A percentile compares a stretch with the other conserved stretches of the same genome.
phyloP scores from a whole-genome alignment of 2,888 invertebrate genomes.

The Xiphydria camelus region DNA sequence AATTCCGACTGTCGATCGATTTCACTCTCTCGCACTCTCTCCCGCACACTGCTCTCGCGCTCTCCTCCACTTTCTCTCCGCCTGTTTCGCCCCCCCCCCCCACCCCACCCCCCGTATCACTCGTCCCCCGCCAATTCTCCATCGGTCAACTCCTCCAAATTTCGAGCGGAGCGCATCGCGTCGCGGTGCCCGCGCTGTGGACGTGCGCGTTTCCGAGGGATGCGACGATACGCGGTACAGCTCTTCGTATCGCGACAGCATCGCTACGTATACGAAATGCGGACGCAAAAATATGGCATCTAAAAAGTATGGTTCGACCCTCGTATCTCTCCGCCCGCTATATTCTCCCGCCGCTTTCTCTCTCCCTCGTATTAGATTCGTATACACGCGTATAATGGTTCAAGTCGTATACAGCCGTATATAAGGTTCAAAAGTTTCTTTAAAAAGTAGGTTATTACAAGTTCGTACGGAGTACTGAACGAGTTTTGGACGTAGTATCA shows the following conservation, averaged over 20 bases:
- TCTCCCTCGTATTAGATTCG: conserved; percentile 20
- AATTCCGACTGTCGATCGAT: conserved; percentile 35
- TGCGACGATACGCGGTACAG: too few relatives aligned
- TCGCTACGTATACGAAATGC: conserved; percentile 2
- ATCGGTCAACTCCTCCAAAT: background rate
- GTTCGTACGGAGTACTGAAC: conserved; percentile 16
- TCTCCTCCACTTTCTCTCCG: conserved; percentile 12
- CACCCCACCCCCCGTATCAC: background rate
- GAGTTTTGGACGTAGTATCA: conserved; percentile 1
- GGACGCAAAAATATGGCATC: conserved; percentile 1
- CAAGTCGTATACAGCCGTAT: conserved; percentile 41
- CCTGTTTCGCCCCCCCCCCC: background rate
- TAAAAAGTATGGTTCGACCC: background rate
- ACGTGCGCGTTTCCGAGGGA: too few relatives aligned
- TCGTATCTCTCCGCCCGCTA: too few relatives aligned
- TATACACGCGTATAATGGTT: conserved; percentile 35
- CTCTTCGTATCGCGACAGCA: too few relatives aligned
- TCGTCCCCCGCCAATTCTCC: conserved; percentile 2
- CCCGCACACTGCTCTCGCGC: conserved; percentile 25
- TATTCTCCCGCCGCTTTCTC: too few relatives aligned
- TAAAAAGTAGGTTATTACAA: conserved; percentile 1
- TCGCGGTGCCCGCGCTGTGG: background rate
- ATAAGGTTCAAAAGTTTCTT: conserved; percentile 19
- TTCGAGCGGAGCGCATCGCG: background rate
- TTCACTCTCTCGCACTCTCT: background rate